Evolutionary conservation across 2,797 vertebrate genomes (phyloP), one percentile per base, ranked within the genome.

Genomic region (Acanthurus leucopareius): DNA sequence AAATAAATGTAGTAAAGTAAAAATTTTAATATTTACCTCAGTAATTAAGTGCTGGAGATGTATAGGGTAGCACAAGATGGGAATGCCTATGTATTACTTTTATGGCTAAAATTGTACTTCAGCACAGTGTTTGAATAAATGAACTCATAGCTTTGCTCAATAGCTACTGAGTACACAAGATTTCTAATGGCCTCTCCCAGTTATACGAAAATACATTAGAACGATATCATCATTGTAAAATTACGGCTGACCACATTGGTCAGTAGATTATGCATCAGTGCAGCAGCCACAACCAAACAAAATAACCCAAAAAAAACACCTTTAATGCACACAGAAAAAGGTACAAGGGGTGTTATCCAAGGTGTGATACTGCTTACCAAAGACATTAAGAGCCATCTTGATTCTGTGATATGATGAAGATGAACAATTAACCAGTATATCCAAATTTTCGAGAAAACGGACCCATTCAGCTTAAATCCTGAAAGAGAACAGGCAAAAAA

Each of bases 301-400:
- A 22, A 19, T 7, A 5, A 9, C 38, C 1, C 45, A 0, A 25
- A 13, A n/a, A 15, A 28, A 1, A 60, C 4, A 53, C 14, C 15
- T 56, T 11, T 10, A 64, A 40, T 5, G 20, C 16, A 48, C 4
- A 10, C 19, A 44, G 13, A 25, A 17, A 8, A 35, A 3, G 8
- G 0, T 10, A 54, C 7, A 59, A 25, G n/a, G 7, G n/a, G 3
- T 11, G 4, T 48, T 5, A 51, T 60, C 0, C 47, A 25, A 53
- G 7, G 65, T 20, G 19, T 61, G 49, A 62, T 28, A 59, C 48
- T 48, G 54, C 90, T 94, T 85, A 94, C 93, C 93, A 81, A 94
- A 94, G 9, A 94, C 93, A 90, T 94, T 94, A 60, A 94, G 78
- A 53, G 93, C 93, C 93, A 94, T 94, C 65, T 76, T 88, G 88